Base-by-base conservation (phyloP, 64 coral and sea anemone genomes). In the Exaiptasia diaphana region DNA sequence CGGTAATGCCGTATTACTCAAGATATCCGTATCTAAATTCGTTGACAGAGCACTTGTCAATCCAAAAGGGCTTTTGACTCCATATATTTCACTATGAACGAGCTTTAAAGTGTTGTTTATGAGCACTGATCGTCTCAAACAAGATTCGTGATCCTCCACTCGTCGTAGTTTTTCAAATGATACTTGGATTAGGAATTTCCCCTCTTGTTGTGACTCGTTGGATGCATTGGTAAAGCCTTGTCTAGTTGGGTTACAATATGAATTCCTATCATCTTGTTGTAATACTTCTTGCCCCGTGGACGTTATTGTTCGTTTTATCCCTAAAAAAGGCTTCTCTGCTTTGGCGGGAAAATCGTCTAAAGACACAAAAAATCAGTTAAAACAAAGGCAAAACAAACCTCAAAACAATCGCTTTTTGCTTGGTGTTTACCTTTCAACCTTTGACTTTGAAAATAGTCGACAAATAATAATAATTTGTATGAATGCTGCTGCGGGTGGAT, bases 61-160 rank as follows among this genome's bases (percentile, higher is more conserved):
- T 44, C 74, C 73, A 68, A 87, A 90, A 8, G 91, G 86, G 32
- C 69, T 90, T 95, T 95, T 83, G 37, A 85, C 86, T 20, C 76
- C 63, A 53, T 95, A 95, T 44, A 95, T 80, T 65, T 95, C 76
- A 55, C 67, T 83, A 72, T 95, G 95, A 26, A 99, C 55, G 67
- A 88, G 83, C 89, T 93, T 92, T 22, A 99, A 46, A 13, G 95
- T 99, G 76, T 99, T 99, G 63, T 91, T 99, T 69, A 99, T 99
- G 41, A 99, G 89, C 53, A 99, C 95, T 1, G 95, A 88, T 24
- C 95, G 73, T 18, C 95, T 73, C 11, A 99, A 71, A 81, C 90
- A 99, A 33, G 79, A 87, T 80, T 99, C 95, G 3, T 89, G 95
- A 26, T 99, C 95, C 21, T 99, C 95, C 1, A 99, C 62, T 21